phyloP scores from a whole-genome alignment of 2,888 invertebrate genomes.

The Gasteruption jaculator region DNA sequence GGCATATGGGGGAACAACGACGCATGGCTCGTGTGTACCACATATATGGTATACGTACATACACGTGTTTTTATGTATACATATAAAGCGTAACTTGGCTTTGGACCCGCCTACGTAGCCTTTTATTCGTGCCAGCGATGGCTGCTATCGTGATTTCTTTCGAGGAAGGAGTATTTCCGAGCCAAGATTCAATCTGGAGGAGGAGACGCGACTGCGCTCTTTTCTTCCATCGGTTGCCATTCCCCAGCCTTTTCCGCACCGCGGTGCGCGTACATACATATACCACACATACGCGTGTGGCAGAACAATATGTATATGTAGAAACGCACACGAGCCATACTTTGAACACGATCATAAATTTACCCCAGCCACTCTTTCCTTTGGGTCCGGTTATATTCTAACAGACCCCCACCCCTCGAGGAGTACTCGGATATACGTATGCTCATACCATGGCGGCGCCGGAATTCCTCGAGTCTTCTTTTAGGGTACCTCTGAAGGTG shows the following conservation, averaged over 20 bases:
- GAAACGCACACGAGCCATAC: constrained; percentile 4
- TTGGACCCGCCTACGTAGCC: constrained; percentile 49
- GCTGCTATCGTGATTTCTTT: constrained; percentile 45
- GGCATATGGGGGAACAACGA: no score
- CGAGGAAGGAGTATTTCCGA: constrained; percentile 22
- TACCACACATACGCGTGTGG: no score
- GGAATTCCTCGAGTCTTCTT: no score
- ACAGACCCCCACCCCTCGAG: background rate
- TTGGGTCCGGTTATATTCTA: constrained; percentile 9
- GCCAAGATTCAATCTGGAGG: constrained; percentile 35
- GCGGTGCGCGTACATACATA: constrained; percentile 1
- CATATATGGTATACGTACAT: constrained; percentile 5
- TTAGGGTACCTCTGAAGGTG: no score
- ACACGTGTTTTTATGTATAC: constrained; percentile 11
- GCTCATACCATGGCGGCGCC: constrained; percentile 18
- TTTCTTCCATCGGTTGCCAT: constrained; percentile 18
- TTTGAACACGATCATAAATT: constrained; percentile 26
- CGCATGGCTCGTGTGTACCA: background rate
- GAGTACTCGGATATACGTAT: no score
- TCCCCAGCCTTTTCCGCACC: constrained; percentile 25
- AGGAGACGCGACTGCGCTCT: constrained; percentile 46
- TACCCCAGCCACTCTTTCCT: constrained; percentile 15
- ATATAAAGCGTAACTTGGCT: constrained; percentile 16
- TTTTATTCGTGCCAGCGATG: constrained; percentile 46
- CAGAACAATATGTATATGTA: no score